phyloP scores from a whole-genome alignment of 2,797 vertebrate genomes.

The Echiichthys vipera region DNA sequence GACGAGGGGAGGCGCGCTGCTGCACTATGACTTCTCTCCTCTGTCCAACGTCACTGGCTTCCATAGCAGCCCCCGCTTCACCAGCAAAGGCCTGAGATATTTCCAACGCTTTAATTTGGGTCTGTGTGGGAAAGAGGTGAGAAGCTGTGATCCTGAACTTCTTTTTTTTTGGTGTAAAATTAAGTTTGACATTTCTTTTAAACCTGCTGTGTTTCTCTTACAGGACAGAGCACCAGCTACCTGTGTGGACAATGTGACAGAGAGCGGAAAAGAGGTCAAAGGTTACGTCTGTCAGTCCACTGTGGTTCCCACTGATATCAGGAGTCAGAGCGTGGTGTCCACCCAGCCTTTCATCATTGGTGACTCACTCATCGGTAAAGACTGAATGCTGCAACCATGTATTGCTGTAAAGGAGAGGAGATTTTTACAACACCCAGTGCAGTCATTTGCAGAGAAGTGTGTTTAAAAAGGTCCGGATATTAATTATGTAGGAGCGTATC shows the following conservation, averaged over 20 bases:
- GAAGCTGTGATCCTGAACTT: not conserved
- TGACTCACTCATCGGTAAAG: slow-evolving; percentile 88
- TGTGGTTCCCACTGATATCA: slow-evolving; percentile 89
- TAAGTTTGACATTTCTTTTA: not conserved
- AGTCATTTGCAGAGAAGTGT: not conserved
- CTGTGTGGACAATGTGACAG: slow-evolving; percentile 92
- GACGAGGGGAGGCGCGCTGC: slow-evolving; percentile 47
- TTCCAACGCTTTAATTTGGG: slow-evolving; percentile 90
- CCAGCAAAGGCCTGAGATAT: slow-evolving; percentile 91
- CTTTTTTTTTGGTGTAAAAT: not conserved
- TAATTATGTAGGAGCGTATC: not conserved
- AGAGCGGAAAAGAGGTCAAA: slow-evolving; percentile 82
- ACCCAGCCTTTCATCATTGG: slow-evolving; percentile 93
- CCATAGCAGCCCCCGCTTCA: slow-evolving; percentile 90
- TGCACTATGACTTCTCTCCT: slow-evolving; percentile 88
- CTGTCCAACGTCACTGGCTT: slow-evolving; percentile 82
- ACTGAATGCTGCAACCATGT: not conserved
- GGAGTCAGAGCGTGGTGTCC: slow-evolving; percentile 87
- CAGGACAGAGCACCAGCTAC: slow-evolving; percentile 86
- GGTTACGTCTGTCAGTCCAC: slow-evolving; percentile 92
- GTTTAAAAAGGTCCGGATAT: not conserved
- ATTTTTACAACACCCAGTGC: not conserved
- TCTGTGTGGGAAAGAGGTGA: slow-evolving; percentile 93
- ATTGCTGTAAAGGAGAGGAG: not conserved
- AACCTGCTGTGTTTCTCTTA: slow-evolving; percentile 6